A percentile compares a stretch with the other conserved stretches of the same genome.
These are phyloP conservation scores for Lasioglossum albipes DNA, from an alignment of 1,140 invertebrate genomes.

Conservation along the genomic window DNA sequence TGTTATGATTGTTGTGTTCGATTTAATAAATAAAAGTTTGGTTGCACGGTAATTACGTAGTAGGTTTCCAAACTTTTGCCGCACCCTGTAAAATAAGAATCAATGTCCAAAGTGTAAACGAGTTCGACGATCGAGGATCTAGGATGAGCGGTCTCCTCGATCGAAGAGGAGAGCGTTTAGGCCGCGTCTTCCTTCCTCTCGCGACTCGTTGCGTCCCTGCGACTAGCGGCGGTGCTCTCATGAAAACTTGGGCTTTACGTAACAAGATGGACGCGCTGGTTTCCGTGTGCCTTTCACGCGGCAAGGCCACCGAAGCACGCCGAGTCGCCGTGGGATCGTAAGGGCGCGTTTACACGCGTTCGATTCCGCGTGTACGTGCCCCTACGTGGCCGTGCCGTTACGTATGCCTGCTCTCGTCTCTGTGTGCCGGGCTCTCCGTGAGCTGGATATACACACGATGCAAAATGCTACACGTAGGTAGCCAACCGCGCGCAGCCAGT, in stretches of 20 bases:
- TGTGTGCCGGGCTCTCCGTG: not conserved
- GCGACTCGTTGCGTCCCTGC: constrained; percentile 44
- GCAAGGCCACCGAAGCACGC: constrained; percentile 70
- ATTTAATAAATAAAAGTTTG: too few relatives aligned
- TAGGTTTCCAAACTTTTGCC: too few relatives aligned
- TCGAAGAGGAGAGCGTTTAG: too few relatives aligned
- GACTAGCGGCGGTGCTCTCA: constrained; percentile 58
- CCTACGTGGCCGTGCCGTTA: constrained; percentile 51
- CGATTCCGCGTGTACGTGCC: constrained; percentile 53
- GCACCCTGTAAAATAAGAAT: too few relatives aligned
- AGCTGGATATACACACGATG: constrained; percentile 27
- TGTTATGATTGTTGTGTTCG: too few relatives aligned
- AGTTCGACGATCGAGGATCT: too few relatives aligned
- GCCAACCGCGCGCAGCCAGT: constrained; percentile 33
- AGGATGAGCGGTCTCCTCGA: too few relatives aligned
- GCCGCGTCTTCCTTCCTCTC: constrained; percentile 13
- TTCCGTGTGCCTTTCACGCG: constrained; percentile 75
- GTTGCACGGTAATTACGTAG: too few relatives aligned
- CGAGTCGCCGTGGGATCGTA: constrained; percentile 64
- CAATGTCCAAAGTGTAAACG: too few relatives aligned
- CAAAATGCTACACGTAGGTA: constrained; percentile 60
- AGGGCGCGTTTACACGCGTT: constrained; percentile 65
- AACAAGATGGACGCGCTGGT: constrained; percentile 73
- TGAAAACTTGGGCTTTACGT: constrained; percentile 72
- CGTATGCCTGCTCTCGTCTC: not conserved